Evolutionary conservation across 1,140 invertebrate genomes (phyloP).

Genomic region (Ips typographus): DNA sequence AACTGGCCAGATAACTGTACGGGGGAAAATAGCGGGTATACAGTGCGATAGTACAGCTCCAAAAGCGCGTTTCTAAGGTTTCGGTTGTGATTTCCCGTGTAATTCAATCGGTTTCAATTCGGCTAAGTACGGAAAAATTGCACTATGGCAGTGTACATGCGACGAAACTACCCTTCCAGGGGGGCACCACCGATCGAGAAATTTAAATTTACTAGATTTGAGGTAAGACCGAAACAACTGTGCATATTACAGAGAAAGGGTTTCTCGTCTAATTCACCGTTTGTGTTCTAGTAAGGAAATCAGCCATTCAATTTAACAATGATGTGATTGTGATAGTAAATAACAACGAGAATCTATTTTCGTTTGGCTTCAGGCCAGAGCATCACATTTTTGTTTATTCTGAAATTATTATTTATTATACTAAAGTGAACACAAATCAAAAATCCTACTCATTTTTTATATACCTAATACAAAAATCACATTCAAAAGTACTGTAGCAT

Average conservation of each 20-base stretch:
- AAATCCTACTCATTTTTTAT: too few relatives aligned
- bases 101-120: neutral
- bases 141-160: slow-evolving; percentile 12
- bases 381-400: neutral
- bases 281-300: neutral
- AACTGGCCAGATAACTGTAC: too few relatives aligned
- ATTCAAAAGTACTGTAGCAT: too few relatives aligned
- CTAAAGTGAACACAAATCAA: too few relatives aligned
- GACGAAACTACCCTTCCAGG: slow-evolving; percentile 1
- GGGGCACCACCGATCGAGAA: slow-evolving; percentile 1
- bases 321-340: neutral
- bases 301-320: neutral
- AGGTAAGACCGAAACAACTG: slow-evolving; percentile 3
- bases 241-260: neutral
- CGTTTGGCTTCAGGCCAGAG: neutral
- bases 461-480: too few relatives aligned
- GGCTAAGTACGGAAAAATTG: neutral
- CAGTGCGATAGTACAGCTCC: too few relatives aligned
- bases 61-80: too few relatives aligned
- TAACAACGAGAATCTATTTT: neutral
- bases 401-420: too few relatives aligned
- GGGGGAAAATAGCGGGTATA: too few relatives aligned
- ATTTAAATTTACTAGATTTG: slow-evolving; percentile 15
- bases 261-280: neutral
- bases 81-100: too few relatives aligned